Percentiles rank a stretch among this genome's conserved stretches.
phyloP scores from a whole-genome alignment of 2,113 vertebrate genomes.

The Antechinus flavipes region DNA sequence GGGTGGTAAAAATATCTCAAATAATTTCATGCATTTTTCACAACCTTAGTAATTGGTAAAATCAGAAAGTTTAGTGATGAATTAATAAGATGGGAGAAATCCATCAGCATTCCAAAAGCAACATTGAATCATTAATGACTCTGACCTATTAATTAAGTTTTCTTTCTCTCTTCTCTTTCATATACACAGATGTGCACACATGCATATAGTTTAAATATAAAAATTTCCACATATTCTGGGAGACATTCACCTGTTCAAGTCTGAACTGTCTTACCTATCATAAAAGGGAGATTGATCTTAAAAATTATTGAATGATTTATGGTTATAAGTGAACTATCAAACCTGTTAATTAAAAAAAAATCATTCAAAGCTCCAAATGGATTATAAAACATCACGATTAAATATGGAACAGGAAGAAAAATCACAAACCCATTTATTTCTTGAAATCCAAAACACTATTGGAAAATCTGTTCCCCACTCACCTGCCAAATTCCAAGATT shows the following conservation, averaged over 20 bases:
- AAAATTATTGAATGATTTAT: conserved; percentile 58
- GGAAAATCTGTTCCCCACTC: conserved; percentile 71
- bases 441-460: conserved; percentile 76
- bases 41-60: conserved; percentile 75
- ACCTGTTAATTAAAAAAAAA: conserved; percentile 80
- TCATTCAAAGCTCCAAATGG: conserved; percentile 70
- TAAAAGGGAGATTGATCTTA: conserved; percentile 59
- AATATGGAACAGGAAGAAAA: conserved; percentile 67
- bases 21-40: conserved; percentile 67
- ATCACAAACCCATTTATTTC: conserved; percentile 76
- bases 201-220: conserved; percentile 65
- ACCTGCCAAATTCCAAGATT: conserved; percentile 53
- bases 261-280: conserved; percentile 71
- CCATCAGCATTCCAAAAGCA: conserved; percentile 77
- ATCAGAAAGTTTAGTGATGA: conserved; percentile 78
- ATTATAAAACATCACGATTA: conserved; percentile 67
- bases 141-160: conserved; percentile 79
- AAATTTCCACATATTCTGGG: conserved; percentile 72
- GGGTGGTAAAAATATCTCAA: conserved; percentile 56
- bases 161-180: conserved; percentile 71
- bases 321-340: conserved; percentile 78
- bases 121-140: conserved; percentile 71
- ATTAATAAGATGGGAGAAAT: conserved; percentile 77
- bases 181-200: not conserved
- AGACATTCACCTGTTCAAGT: conserved; percentile 71